phyloP scores from a whole-genome alignment of 2,797 vertebrate genomes.

The Parauchenoglanis punctatus region DNA sequence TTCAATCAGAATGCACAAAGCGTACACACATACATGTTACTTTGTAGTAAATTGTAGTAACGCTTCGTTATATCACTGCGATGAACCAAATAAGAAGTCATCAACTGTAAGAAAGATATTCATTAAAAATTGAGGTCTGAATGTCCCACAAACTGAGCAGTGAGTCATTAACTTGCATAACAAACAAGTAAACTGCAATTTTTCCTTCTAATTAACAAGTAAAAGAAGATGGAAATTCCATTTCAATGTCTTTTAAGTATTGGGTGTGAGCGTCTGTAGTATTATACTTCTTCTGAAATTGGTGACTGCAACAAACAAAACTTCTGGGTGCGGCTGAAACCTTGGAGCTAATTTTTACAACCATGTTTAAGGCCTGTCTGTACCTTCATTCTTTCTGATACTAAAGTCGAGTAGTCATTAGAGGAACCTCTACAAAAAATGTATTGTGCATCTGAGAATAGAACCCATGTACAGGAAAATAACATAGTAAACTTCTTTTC shows the following conservation, averaged over 20 bases:
- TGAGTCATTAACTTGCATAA: neutral
- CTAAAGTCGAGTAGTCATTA: constrained; percentile 3
- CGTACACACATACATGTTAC: neutral
- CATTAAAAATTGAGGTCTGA: neutral
- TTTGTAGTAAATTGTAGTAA: neutral
- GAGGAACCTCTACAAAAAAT: constrained; percentile 27
- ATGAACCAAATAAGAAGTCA: too few species aligned
- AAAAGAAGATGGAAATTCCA: neutral
- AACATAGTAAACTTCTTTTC: neutral
- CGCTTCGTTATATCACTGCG: neutral
- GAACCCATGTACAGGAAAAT: neutral
- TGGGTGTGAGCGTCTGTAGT: neutral
- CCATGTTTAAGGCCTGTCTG: neutral
- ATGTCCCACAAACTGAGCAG: neutral
- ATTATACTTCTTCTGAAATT: neutral
- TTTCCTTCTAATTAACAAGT: neutral
- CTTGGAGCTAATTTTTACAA: neutral
- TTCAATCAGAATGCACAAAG: neutral
- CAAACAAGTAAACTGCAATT: neutral
- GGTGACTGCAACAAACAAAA: neutral
- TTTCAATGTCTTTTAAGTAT: neutral
- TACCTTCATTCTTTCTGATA: neutral
- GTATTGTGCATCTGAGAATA: neutral
- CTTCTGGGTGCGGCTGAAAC: neutral
- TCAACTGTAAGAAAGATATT: neutral